Evolutionary conservation across 1,140 invertebrate genomes (phyloP).

Genomic region (Hormaphis cornu): DNA sequence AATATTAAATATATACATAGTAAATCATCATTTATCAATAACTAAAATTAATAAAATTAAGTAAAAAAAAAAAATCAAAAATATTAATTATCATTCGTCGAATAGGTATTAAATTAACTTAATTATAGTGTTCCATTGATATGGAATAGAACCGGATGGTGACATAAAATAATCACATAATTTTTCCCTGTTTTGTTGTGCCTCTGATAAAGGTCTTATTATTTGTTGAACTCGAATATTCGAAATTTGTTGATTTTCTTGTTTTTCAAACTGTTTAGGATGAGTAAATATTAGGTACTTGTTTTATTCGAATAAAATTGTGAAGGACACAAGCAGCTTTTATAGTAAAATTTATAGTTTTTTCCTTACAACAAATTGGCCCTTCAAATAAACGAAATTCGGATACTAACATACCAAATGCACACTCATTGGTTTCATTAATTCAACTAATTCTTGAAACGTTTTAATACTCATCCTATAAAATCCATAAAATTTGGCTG

Average conservation of each 20-base stretch:
- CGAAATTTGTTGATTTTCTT: background rate
- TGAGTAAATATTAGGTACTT: background rate
- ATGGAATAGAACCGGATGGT: background rate
- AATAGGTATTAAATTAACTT: background rate
- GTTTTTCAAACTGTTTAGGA: background rate
- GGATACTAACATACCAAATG: background rate
- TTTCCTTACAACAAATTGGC: background rate
- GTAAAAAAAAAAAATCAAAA: too few species aligned
- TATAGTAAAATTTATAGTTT: background rate
- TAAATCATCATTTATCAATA: too few species aligned
- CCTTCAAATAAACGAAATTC: background rate
- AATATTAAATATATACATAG: background rate
- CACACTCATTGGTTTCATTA: background rate
- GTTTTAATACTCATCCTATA: background rate
- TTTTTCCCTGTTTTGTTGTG: background rate
- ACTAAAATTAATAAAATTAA: too few species aligned
- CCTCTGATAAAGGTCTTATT: background rate
- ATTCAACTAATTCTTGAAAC: background rate
- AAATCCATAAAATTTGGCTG: background rate
- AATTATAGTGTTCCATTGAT: slow-evolving; percentile 11
- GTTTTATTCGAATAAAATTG: background rate
- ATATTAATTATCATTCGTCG: too few species aligned
- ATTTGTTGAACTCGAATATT: background rate
- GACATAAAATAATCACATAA: background rate
- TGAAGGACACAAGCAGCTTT: background rate